Evolutionary conservation across 2,113 vertebrate genomes (phyloP), one percentile per base, ranked within the genome.

Genomic region (Montifringilla adamsi): DNA sequence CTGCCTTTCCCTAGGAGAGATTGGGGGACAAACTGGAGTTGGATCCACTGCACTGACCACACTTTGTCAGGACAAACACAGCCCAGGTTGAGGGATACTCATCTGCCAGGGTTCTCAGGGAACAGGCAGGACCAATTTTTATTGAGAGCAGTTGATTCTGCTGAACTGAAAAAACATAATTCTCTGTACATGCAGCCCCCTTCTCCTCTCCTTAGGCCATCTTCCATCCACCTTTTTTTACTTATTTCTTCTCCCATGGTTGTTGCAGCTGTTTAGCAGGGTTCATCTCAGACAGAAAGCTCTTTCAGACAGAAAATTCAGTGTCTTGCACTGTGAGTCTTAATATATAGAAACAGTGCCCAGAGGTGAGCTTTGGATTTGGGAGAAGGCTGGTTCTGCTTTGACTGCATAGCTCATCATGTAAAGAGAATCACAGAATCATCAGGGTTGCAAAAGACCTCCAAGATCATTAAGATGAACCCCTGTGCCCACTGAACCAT

Each of bases 301-400:
- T 72, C 69, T 62, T 56, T 21, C 0, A 1, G 22, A 47, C 17
- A 72, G 49, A 68, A 87, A 69, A 89, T 4, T 5, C 35, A n/a
- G 10, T 26, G 47, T 27, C 50, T 19, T 44, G 16, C 20, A 14
- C 15, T 11, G 15, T 3, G 6, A 69, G 14, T n/a, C 28, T 50
- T 1, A 14, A 23, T 35, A 55, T 6, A 31, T 0, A 56, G 21
- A 41, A 72, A 44, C 21, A 69, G 37, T 1, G 15, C 33, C 39
- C 66, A 75, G 60, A 78, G 47, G 23, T 12, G 52, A 90, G 35
- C 49, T 92, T 13, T 31, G 50, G 35, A 15, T 46, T 35, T 43
- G 39, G 53, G 10, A 13, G 66, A 67, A 76, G 66, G 35, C 46
- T 81, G 41, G 24, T 43, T 55, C 79, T 88, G 37, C 43, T 76